Evolutionary conservation across 2,888 invertebrate genomes (phyloP), one percentile per base, ranked within the genome.

Genomic region (Platycheirus albimanus): DNA sequence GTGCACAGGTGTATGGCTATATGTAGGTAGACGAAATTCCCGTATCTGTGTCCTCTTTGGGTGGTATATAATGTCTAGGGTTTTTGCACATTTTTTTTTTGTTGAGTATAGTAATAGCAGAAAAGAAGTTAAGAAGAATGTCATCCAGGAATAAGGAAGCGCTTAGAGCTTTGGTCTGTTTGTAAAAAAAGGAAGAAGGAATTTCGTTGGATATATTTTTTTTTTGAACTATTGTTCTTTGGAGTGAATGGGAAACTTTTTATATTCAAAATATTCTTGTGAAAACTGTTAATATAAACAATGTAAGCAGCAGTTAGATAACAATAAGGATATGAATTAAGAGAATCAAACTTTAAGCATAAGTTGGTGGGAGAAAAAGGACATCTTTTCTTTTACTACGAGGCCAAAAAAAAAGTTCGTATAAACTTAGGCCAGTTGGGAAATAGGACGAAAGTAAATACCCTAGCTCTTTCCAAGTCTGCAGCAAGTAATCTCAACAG

Each of bases 111-210:
- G 17, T 30, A 45, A 19, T 30, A 24, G 13, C 2, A 56, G 15
- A 1, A 17, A 45, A 30, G 7, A 43, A 30, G 45, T 30, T 43
- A 13, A 38, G 13, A 20, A 58, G 24, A 20, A 10, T 58, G 11
- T 28, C 41, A 43, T 0, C 10, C 56, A 36, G 38, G 58, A 43
- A 58, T 30, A n/a, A 43, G 61, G 61, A 43, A 61, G 28, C 15
- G 6, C 6, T 43, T 11, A 0, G 43, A 17, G 10, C 5, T 28
- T 15, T 13, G 1, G 17, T 4, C 0, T n/a, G n/a, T 54, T 54
- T 36, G 3, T 24, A 24, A 4, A 24, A 5, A 24, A 24, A 24
- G 1, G 15, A 52, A n/a, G 11, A 13, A 10, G 8, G n/a, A 52
- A 52, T 11, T n/a, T 33, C 1, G 11, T 1, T 17, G 36, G 33